A percentile compares a stretch with the other conserved stretches of the same genome.
Conservation (phyloP, 2,888 invertebrate species). For the Eremobia ochroleuca region DNA sequence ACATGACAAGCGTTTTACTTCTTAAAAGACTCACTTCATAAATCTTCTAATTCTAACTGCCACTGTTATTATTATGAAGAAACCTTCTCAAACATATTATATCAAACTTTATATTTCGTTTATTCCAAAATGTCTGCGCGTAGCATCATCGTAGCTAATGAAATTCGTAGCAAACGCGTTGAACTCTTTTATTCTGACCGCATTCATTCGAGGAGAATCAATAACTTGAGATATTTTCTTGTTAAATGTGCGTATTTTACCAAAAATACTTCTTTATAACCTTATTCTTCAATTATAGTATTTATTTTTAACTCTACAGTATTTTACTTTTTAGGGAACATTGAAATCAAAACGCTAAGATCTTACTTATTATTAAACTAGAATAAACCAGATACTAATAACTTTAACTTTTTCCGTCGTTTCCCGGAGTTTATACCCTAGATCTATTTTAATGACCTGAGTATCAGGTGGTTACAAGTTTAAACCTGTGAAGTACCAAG, state of each 20-base stretch:
- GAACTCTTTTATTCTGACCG: constrained; percentile 63
- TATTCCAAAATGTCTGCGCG: constrained; percentile 20
- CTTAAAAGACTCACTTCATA: not conserved
- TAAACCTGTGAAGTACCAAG: no score
- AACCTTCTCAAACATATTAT: not conserved
- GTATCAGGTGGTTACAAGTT: not conserved
- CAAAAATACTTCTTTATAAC: not conserved
- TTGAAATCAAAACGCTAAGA: not conserved
- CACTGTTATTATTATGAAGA: not conserved
- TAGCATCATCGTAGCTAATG: constrained; percentile 51
- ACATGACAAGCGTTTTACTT: no score
- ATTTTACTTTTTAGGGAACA: not conserved
- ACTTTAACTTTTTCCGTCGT: not conserved
- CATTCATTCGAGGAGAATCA: constrained; percentile 19
- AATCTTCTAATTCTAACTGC: not conserved
- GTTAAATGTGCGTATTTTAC: no score
- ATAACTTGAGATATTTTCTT: not conserved
- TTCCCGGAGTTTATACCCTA: not conserved
- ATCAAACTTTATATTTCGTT: not conserved
- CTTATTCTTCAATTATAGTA: not conserved
- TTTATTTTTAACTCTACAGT: fast-evolving
- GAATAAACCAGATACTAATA: not conserved
- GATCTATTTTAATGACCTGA: no score
- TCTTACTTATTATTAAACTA: not conserved
- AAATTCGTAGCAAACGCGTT: constrained; percentile 59